These are phyloP conservation scores for Embiotoca jacksoni DNA, from an alignment of 2,113 vertebrate species.

Conservation along the genomic window DNA sequence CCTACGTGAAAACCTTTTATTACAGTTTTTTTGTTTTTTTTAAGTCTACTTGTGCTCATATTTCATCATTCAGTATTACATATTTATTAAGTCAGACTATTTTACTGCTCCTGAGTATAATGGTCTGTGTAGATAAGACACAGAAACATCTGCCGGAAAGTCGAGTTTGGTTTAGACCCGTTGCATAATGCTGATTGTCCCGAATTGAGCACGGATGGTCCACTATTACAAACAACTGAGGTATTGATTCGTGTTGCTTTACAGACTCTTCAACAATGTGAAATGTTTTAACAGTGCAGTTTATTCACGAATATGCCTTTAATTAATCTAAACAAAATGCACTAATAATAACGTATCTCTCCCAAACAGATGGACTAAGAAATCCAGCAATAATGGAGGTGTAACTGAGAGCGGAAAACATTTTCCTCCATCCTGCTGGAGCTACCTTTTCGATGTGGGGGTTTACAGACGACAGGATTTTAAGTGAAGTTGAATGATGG, in stretches of 20 bases:
- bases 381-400: constrained; percentile 42
- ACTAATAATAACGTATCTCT: neutral
- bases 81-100: neutral
- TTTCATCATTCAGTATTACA: neutral
- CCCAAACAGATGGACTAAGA: constrained; percentile 57
- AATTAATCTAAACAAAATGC: neutral
- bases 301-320: neutral
- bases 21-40: neutral
- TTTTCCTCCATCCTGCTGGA: constrained; percentile 56
- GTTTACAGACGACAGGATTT: constrained; percentile 81
- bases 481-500: constrained; percentile 93
- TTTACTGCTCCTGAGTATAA: neutral
- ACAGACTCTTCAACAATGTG: neutral
- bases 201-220: constrained; percentile 29
- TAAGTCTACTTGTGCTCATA: neutral
- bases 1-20: no score
- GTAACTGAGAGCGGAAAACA: constrained; percentile 33
- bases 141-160: constrained; percentile 19
- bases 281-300: neutral
- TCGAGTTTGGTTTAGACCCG: constrained; percentile 1
- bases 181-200: constrained; percentile 33
- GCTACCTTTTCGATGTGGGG: constrained; percentile 84
- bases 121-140: neutral
- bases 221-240: constrained; percentile 34
- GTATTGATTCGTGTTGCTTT: constrained; percentile 34